Evolutionary conservation across 2,797 vertebrate genomes (phyloP).

Genomic region (Molothrus ater): DNA sequence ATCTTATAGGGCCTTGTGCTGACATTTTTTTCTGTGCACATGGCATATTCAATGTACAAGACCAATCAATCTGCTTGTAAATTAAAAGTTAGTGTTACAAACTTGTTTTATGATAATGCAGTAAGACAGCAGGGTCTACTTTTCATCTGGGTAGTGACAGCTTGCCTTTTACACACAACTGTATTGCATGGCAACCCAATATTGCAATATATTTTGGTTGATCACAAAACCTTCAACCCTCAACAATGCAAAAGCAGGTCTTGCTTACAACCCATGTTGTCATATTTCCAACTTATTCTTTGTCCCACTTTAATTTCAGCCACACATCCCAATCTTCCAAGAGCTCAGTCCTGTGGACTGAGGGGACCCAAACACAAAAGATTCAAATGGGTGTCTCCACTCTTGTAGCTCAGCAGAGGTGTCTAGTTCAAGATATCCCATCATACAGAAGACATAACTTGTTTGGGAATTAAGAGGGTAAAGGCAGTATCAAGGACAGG

Average conservation of each 20-base stretch:
- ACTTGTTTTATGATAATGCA: neutral
- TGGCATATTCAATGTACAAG: neutral
- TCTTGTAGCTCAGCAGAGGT: neutral
- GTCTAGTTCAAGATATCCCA: neutral
- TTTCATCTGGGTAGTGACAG: neutral
- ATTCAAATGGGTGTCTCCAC: neutral
- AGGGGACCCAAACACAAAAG: neutral
- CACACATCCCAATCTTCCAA: neutral
- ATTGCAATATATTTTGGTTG: neutral
- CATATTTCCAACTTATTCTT: neutral
- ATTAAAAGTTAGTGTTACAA: neutral
- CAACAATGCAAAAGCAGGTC: neutral
- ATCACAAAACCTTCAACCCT: neutral
- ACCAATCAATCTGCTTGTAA: neutral
- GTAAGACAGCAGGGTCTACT: neutral
- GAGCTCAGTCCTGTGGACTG: neutral
- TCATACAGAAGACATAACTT: neutral
- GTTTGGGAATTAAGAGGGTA: neutral
- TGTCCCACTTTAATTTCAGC: neutral
- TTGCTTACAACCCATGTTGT: accelerated
- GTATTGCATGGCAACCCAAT: neutral
- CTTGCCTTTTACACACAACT: neutral
- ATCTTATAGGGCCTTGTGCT: neutral
- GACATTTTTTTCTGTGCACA: neutral
- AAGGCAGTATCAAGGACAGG: neutral